phyloP scores from a whole-genome alignment of 1,140 invertebrate genomes.

The fruit fly (Drosophila melanogaster) region Release_6_plus_ISO1_MT NC_004354.4:20916501-20917000 shows the following conservation, averaged over 20 bases:
- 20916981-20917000: slow-evolving; percentile 10
- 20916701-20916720: slow-evolving; percentile 5
- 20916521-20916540: slow-evolving; percentile 48
- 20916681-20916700: background rate
- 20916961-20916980: slow-evolving; percentile 16
- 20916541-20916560: slow-evolving; percentile 24
- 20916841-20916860: slow-evolving; percentile 19
- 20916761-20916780: slow-evolving; percentile 21
- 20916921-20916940: background rate
- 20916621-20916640: slow-evolving; percentile 9
- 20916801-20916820: background rate
- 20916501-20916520: slow-evolving; percentile 63
- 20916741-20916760: slow-evolving; percentile 1
- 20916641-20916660: slow-evolving; percentile 23
- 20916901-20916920: background rate
- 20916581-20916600: slow-evolving; percentile 14
- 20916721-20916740: slow-evolving; percentile 21
- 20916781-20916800: slow-evolving; percentile 1
- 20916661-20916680: background rate
- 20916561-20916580: slow-evolving; percentile 45
- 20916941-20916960: slow-evolving; percentile 27
- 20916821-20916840: slow-evolving; percentile 25
- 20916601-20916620: slow-evolving; percentile 26
- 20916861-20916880: slow-evolving; percentile 25
- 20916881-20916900: background rate